phyloP scores from a whole-genome alignment of 2,113 vertebrate genomes.

The Paedocypris sp. region DNA sequence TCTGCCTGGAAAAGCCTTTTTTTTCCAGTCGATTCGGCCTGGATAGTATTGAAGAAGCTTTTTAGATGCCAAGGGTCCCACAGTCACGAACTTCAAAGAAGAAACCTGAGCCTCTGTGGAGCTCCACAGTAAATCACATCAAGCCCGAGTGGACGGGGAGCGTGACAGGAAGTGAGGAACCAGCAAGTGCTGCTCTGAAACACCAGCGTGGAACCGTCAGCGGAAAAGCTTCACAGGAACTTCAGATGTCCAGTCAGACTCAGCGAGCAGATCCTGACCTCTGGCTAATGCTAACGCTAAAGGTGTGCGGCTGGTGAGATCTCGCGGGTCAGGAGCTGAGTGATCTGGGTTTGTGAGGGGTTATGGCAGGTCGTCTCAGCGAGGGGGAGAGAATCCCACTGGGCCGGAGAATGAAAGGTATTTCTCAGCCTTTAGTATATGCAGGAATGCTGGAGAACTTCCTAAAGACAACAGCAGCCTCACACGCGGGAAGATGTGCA shows the following conservation, averaged over 20 bases:
- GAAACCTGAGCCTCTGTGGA: slow-evolving; percentile 64
- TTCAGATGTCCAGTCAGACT: too few relatives aligned
- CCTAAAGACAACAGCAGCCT: slow-evolving; percentile 24
- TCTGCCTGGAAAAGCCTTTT: slow-evolving; percentile 36
- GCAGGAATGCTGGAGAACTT: slow-evolving; percentile 19
- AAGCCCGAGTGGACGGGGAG: slow-evolving; percentile 39
- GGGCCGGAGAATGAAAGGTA: slow-evolving; percentile 26
- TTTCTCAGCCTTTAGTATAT: slow-evolving; percentile 12
- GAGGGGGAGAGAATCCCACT: slow-evolving; percentile 4
- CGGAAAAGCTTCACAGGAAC: too few relatives aligned
- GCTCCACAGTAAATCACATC: slow-evolving; percentile 70
- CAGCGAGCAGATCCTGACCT: too few relatives aligned
- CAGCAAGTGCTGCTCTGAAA: slow-evolving; percentile 37
- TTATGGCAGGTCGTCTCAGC: slow-evolving; percentile 15
- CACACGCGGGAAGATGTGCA: too few relatives aligned
- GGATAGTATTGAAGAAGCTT: slow-evolving; percentile 55
- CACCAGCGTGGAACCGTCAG: too few relatives aligned
- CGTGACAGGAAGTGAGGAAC: slow-evolving; percentile 33
- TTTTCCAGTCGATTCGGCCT: slow-evolving; percentile 34
- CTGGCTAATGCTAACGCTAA: too few relatives aligned
- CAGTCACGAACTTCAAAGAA: slow-evolving; percentile 70
- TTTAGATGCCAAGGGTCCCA: slow-evolving; percentile 59
- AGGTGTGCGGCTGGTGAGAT: too few relatives aligned
- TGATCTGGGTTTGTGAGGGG: background rate
- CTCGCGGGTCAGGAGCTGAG: background rate